Base-by-base conservation (phyloP, 2,888 invertebrate species). In the Geophilus truncorum region DNA sequence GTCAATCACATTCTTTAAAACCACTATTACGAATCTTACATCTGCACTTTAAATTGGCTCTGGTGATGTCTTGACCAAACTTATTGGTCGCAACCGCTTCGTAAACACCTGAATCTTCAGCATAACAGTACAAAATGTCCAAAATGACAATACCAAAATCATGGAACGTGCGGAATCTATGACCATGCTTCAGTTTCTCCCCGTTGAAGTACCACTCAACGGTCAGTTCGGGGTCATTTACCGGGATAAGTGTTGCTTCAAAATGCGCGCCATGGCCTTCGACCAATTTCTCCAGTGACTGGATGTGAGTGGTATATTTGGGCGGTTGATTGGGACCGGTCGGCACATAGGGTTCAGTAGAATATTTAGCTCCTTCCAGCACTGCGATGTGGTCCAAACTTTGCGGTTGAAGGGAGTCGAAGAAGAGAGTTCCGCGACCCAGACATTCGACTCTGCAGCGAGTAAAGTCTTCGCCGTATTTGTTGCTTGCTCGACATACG, bases 61-160 rank as follows among this genome's bases (percentile, higher is more conserved):
- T 93, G 0, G 96, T 96, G 15, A 92, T 90, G 87, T 96, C 96
- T 85, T 93, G 91, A 78, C 97, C 98, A 83, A 94, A 91, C 88
- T 96, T 95, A 86, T 97, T 97, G 23, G 92, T 92, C 45, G 97
- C 97, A 85, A 95, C 91, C 86, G 97, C 97, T 88, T 97, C 96
- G 86, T 97, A 97, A 82, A 92, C 92, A 79, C 97, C 97, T 75
- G 95, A 95, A 87, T 97, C 97, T 88, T 97, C 96, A 88, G 96
- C 97, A 86, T 97, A 97, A 85, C 96, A 97, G 86, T 97, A 97
- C 45, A 96, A 88, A 84, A 98, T 97, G 86, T 97, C 97, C 85
- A 98, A 90, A 84, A 97, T 96, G 78, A 97, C 97, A 85, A 96
- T 95, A 82, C 97, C 97, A 87, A 98, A 98, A 86, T 98, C 97